Percentiles rank a stretch among this genome's conserved stretches.
phyloP scores from a whole-genome alignment of 2,113 vertebrate species.

The Cyanoliseus patagonus region DNA sequence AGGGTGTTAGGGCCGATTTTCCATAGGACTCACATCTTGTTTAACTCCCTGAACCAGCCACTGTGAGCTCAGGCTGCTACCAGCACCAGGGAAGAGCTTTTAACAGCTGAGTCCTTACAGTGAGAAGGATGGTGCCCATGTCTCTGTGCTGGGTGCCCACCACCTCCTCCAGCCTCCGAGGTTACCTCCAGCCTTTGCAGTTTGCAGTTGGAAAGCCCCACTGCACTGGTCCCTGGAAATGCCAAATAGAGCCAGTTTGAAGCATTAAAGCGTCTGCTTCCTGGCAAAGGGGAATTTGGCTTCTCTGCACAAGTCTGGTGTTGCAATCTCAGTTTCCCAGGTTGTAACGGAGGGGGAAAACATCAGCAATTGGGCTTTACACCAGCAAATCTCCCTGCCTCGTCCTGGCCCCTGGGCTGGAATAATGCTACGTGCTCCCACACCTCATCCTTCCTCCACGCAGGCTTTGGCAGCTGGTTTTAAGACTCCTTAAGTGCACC shows the following conservation, averaged over 20 bases:
- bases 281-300: conserved; percentile 56
- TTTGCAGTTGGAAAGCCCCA: background rate
- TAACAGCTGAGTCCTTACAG: accelerated
- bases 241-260: background rate
- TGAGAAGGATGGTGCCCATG: accelerated
- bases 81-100: accelerated
- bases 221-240: background rate
- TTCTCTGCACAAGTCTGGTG: conserved; percentile 39
- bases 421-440: conserved; percentile 37
- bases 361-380: conserved; percentile 17
- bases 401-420: conserved; percentile 30
- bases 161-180: background rate
- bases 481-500: conserved; percentile 13
- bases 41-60: background rate
- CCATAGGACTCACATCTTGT: background rate
- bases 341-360: background rate
- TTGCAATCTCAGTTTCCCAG: conserved; percentile 52
- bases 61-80: background rate
- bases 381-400: conserved; percentile 27
- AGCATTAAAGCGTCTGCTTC: conserved; percentile 29
- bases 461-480: conserved; percentile 38
- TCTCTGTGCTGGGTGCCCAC: background rate
- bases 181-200: background rate
- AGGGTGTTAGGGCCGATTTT: background rate
- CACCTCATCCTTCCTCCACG: conserved; percentile 24